Evolutionary conservation across 2,797 vertebrate species (phyloP).

Genomic region (Acipenser oxyrinchus): DNA sequence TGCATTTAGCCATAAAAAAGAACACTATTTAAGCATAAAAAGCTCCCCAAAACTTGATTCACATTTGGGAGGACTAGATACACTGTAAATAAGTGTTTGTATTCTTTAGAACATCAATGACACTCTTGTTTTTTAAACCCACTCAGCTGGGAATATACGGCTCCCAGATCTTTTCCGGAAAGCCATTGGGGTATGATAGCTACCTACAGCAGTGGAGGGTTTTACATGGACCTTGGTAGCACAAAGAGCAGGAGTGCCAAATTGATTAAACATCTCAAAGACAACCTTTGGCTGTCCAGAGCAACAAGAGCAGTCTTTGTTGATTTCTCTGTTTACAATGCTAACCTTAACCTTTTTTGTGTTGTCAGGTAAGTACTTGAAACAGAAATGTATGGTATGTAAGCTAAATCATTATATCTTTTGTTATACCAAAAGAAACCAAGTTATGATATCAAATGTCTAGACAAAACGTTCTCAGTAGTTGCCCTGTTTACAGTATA

Average conservation of each 20-base stretch:
- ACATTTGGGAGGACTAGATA: no score
- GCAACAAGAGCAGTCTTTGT: constrained; percentile 49
- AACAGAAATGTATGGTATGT: no score
- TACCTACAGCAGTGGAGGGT: constrained; percentile 40
- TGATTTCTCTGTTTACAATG: constrained; percentile 54
- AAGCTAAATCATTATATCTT: no score
- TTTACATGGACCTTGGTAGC: constrained; percentile 39
- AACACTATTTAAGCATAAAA: no score
- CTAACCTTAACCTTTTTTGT: constrained; percentile 52
- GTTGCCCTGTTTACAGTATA: no score
- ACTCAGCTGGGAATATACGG: constrained; percentile 39
- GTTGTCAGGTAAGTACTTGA: constrained; percentile 39
- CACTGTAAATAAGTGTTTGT: no score
- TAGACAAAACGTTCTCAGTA: no score
- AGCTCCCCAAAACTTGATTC: no score
- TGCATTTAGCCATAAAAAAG: no score
- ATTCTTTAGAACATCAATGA: no score
- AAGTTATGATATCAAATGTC: no score
- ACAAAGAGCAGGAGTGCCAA: constrained; percentile 32
- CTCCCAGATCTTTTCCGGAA: neutral
- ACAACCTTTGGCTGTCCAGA: constrained; percentile 43
- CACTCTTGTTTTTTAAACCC: constrained; percentile 22
- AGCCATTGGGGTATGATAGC: constrained; percentile 45
- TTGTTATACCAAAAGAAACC: no score
- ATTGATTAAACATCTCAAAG: constrained; percentile 39